Conservation (phyloP, 2,113 vertebrate species). For the Asarcornis scutulata region DNA sequence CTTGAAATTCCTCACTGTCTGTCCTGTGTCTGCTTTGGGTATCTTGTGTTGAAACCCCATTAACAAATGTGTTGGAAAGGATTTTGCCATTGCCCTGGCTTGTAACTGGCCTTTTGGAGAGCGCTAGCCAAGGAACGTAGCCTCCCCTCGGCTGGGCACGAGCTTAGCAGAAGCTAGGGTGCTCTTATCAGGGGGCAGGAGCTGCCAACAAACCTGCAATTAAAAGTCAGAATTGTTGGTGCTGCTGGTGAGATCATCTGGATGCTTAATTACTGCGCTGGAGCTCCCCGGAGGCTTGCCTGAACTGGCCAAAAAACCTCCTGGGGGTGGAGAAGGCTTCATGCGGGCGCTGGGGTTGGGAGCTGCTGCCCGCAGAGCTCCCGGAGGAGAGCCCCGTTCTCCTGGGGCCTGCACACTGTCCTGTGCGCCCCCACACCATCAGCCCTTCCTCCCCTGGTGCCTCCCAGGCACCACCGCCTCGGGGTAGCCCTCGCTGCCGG, state of each 20-base stretch:
- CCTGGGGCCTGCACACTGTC: no score
- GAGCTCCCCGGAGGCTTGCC: background rate
- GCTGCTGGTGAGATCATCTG: background rate
- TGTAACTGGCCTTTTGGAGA: rapidly evolving
- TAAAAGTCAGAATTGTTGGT: background rate
- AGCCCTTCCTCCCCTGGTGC: rapidly evolving
- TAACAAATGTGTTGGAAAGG: background rate
- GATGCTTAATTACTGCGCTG: background rate
- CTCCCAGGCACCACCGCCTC: background rate
- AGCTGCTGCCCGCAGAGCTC: background rate
- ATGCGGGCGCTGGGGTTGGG: rapidly evolving
- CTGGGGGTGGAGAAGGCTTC: background rate
- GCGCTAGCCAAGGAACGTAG: rapidly evolving
- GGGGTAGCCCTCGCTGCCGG: background rate
- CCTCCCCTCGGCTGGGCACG: background rate
- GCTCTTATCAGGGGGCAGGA: background rate
- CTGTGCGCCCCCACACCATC: rapidly evolving
- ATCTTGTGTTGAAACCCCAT: background rate
- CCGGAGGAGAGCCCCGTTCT: background rate
- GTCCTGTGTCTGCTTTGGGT: background rate
- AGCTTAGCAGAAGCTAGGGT: background rate
- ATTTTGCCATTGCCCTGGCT: background rate
- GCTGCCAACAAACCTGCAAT: background rate
- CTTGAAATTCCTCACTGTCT: background rate
- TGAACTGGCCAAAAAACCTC: background rate